Evolutionary conservation across 2,888 invertebrate genomes (phyloP).

Genomic region (Nowickia ferox): DNA sequence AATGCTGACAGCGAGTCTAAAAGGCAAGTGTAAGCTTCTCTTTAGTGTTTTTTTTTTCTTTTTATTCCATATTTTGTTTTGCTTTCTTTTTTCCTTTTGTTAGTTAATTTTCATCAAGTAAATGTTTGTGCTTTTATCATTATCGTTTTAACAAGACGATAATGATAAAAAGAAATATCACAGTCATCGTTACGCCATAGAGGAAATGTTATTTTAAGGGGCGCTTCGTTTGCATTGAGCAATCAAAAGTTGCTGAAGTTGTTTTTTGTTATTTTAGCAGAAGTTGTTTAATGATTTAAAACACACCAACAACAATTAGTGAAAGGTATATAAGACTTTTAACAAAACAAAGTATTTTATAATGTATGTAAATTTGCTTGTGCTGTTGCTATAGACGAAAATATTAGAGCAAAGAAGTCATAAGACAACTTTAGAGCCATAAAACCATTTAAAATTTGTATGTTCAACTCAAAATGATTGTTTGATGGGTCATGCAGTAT

Average conservation of each 20-base stretch:
- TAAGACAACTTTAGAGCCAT: no score
- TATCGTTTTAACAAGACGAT: constrained; percentile 52
- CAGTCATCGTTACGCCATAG: not conserved
- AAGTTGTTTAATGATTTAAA: not conserved
- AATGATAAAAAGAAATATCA: constrained; percentile 54
- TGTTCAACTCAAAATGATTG: no score
- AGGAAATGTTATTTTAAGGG: constrained; percentile 11
- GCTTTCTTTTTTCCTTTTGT: not conserved
- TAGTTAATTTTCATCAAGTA: constrained; percentile 53
- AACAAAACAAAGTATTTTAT: no score
- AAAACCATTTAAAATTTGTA: no score
- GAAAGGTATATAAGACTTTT: not conserved
- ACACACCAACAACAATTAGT: not conserved
- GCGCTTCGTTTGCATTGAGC: not conserved
- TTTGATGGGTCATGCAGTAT: no score
- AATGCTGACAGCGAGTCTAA: not conserved
- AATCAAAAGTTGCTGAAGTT: not conserved
- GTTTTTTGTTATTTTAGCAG: not conserved
- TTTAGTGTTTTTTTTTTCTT: not conserved
- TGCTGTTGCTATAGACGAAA: no score
- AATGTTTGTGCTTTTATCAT: constrained; percentile 57
- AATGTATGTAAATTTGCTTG: no score
- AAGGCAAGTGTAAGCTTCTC: constrained; percentile 6
- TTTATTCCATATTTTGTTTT: constrained; percentile 9
- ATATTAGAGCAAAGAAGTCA: no score